Evolutionary conservation across 53 echinoderm and acorn worm species (phyloP).

Genomic region (Zoroaster sp.): DNA sequence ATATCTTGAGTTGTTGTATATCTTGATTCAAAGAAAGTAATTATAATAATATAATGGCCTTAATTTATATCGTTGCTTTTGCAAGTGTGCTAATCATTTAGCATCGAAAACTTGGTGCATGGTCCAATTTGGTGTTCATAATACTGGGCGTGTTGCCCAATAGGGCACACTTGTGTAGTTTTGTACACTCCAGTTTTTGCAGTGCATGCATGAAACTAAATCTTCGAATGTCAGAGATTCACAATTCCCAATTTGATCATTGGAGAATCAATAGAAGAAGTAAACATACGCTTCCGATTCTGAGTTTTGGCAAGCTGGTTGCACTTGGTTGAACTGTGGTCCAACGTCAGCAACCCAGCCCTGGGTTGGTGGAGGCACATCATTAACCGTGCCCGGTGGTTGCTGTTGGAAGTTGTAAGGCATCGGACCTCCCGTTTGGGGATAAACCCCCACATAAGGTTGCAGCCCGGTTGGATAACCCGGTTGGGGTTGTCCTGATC

Average conservation of each 20-base stretch:
- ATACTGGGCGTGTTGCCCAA: too few species aligned
- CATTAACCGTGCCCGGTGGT: too few species aligned
- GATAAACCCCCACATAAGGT: not conserved
- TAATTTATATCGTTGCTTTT: too few species aligned
- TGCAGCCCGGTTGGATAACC: not conserved
- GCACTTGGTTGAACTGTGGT: conserved; percentile 7
- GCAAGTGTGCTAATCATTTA: too few species aligned
- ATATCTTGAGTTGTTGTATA: too few species aligned
- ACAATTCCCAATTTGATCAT: not conserved
- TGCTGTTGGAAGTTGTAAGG: not conserved
- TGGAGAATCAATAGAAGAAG: not conserved
- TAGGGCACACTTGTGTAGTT: too few species aligned
- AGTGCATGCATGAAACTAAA: not conserved
- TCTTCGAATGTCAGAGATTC: not conserved
- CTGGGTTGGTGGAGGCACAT: too few species aligned
- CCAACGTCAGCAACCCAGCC: not conserved
- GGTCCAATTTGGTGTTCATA: too few species aligned
- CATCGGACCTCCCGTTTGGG: not conserved
- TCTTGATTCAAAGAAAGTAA: too few species aligned
- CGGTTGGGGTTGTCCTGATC: not conserved
- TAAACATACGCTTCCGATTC: not conserved
- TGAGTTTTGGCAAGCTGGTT: not conserved
- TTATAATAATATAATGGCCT: too few species aligned
- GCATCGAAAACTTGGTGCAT: too few species aligned
- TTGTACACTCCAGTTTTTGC: not conserved